Base-by-base conservation (phyloP, 2,888 invertebrate genomes). In the Adelphocoris suturalis region DNA sequence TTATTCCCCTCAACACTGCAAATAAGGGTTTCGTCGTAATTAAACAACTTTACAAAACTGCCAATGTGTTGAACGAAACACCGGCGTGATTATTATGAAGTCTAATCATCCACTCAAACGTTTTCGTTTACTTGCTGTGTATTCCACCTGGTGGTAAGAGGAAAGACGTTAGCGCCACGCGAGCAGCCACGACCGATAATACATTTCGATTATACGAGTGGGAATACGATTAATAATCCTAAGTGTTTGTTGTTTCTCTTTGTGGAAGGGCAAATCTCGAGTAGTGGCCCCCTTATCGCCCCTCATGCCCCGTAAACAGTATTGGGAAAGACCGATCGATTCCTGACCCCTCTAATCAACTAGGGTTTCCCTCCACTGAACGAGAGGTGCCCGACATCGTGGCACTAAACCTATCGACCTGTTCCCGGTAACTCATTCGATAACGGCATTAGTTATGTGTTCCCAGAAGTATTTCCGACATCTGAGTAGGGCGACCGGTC, bases 301-400 rank as follows among this genome's bases (percentile, higher is more conserved):
- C 78, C 78, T 46, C 47, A 16, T 16, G n/a, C 16, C 47, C 78
- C 28, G 13, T 52, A 82, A 82, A 82, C 82, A 82, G 48, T 82
- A 82, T 82, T 52, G 82, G 47, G 82, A 82, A 82, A 27, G 52
- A 82, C 37, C 85, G 57, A 85, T 85, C 85, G 85, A 85, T 85
- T 61, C 27, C 13, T 37, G 82, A 48, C 28, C 57, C 85, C 85
- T 52, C 82, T 85, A 85, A 61, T 85, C 85, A 85, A 57, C 85
- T 27, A 28, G 37, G 85, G 28, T 46, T 85, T 55, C 55, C 85
- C 37, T 47, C n/a, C 82, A 2, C 19, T 37, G 47, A 82, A 82
- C 82, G 78, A 78, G 82, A 82, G 82, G 57, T 37, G 37, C 85
- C 85, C 85, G 85, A 85, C 85, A 61, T 85, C 57, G 61, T 61